Conservation (phyloP, 2,113 vertebrate genomes). For the Siniperca knerii region DNA sequence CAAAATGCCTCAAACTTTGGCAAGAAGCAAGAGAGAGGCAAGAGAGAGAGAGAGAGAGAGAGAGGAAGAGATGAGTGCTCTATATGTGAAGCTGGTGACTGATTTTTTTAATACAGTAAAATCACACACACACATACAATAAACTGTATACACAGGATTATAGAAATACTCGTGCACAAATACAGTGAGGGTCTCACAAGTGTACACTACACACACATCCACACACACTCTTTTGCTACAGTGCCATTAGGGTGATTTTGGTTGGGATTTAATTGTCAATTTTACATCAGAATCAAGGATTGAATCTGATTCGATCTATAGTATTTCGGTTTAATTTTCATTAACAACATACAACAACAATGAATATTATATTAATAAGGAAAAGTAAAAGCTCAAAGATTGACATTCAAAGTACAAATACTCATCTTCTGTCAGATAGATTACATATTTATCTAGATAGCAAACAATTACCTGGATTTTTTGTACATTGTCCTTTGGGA, state of each 20-base stretch:
- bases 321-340: neutral
- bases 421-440: neutral
- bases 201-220: no score
- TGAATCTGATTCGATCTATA: neutral
- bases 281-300: neutral
- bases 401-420: neutral
- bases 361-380: no score
- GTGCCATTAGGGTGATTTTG: no score
- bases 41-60: neutral
- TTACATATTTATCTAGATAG: neutral
- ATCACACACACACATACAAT: conserved; percentile 5
- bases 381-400: no score
- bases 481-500: neutral
- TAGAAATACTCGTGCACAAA: neutral
- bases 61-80: neutral
- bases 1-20: conserved; percentile 48
- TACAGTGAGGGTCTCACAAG: no score
- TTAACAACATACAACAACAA: no score
- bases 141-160: neutral
- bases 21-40: conserved; percentile 11
- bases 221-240: neutral
- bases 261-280: no score
- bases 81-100: conserved; percentile 17
- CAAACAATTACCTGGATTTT: neutral
- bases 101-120: neutral